Percentiles rank a stretch among this genome's conserved stretches.
Conservation (phyloP, 2,797 vertebrate genomes). For the Coracias cyanogaster region DNA sequence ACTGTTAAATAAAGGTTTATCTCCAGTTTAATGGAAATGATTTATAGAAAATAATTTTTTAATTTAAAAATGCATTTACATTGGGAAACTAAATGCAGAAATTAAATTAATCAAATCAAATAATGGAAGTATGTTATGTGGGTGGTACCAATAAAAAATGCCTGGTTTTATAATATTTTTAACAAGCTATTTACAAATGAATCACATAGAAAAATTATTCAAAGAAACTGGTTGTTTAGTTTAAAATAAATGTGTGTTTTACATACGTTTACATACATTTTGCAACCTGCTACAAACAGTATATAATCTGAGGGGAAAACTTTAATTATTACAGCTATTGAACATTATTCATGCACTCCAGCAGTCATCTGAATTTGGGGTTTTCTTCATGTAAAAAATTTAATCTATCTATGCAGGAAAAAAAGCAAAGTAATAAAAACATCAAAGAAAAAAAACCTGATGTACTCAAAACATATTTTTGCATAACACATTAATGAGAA, state of each 20-base stretch:
- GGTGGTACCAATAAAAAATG: background rate
- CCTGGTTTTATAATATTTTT: background rate
- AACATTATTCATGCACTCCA: background rate
- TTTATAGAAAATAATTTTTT: background rate
- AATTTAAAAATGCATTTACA: background rate
- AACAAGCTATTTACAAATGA: background rate
- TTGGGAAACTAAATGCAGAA: background rate
- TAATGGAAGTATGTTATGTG: background rate
- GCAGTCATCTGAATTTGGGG: background rate
- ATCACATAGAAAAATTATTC: background rate
- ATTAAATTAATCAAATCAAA: background rate
- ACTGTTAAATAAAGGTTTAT: background rate
- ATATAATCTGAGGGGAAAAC: background rate
- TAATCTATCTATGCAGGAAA: background rate
- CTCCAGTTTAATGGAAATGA: background rate
- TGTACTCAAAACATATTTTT: background rate
- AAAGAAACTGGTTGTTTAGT: background rate
- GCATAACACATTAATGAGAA: background rate
- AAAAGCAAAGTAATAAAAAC: background rate
- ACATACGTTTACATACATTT: background rate
- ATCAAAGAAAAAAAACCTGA: background rate
- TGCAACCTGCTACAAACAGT: background rate
- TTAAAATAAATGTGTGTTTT: background rate
- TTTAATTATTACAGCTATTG: background rate
- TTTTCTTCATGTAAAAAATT: background rate